Percentiles rank a stretch among this genome's conserved stretches.
Conservation (phyloP, 1,140 invertebrate genomes). For the Maconellicoccus hirsutus region DNA sequence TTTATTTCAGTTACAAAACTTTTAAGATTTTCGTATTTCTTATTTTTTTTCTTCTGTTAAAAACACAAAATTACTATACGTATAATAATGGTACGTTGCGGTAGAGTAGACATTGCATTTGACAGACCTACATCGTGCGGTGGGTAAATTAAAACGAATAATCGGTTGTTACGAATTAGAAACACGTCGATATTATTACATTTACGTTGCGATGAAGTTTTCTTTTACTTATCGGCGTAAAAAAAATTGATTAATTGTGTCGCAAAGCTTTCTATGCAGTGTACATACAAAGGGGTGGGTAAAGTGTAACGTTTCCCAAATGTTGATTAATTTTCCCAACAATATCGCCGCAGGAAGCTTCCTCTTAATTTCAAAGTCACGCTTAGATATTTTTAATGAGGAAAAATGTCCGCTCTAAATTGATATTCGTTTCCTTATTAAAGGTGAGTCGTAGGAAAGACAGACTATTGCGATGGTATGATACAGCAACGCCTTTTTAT, state of each 20-base stretch:
- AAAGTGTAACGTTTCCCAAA: neutral
- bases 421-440: constrained; percentile 3
- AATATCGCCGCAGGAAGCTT: neutral
- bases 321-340: neutral
- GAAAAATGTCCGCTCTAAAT: neutral
- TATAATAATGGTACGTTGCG: too few relatives aligned
- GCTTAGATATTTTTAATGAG: neutral
- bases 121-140: too few relatives aligned
- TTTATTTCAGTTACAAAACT: constrained; percentile 5
- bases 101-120: too few relatives aligned
- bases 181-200: too few relatives aligned
- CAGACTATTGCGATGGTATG: too few relatives aligned
- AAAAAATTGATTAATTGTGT: neutral
- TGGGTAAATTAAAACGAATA: too few relatives aligned
- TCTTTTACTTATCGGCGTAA: neutral
- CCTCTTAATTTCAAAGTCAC: neutral
- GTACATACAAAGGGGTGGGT: neutral
- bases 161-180: too few relatives aligned
- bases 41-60: neutral
- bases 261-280: neutral
- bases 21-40: neutral
- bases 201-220: too few relatives aligned
- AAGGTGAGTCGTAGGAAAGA: neutral
- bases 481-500: too few relatives aligned
- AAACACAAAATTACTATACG: too few relatives aligned